Base-by-base conservation (phyloP, 2,797 vertebrate species). In the Brachymystax lenok region DNA sequence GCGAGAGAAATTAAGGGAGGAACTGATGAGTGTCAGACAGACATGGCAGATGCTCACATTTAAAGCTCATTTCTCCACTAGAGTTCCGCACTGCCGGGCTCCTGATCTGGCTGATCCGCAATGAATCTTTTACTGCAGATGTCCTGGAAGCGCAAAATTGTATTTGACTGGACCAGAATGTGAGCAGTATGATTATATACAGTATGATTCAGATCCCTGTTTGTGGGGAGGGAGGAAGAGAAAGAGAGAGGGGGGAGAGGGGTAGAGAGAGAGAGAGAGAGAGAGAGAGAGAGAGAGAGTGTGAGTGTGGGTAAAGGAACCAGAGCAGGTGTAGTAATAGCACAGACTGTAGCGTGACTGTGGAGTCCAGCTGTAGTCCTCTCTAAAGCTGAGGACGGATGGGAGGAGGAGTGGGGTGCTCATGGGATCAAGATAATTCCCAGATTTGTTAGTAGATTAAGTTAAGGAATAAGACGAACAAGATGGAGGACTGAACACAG, bases 21-120 rank as follows among this genome's bases (percentile, higher is more conserved):
- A 79, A 82, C 82, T 85, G 84, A 88, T 85, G 85, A 81, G 84
- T 84, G 82, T 68, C 79, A 81, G 75, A 83, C 82, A 88, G 77
- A 83, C 79, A 74, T 83, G 85, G 82, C 83, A 86, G 83, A 89
- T 82, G 82, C 80, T 90, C 86, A 87, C 84, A 87, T 91, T 87
- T 90, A 80, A 85, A 92, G 77, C 84, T 79, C 64, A 83, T 88
- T 81, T 86, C 87, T 89, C 72, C 69, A 33, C 77, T 74, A 56
- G 56, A 27, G 77, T 27, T 16, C 28, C 1, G 19, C 30, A 80
- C 84, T 83, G 82, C 40, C 12, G 40, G 40, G 40, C 40, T 46
- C 40, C 40, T 46, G 40, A 46, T 87, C 80, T 84, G 77, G 78
- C 79, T 75, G 80, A 84, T 84, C 81, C 76, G 35, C 74, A 70